Base-by-base conservation (phyloP, 2,888 invertebrate species). In the Branchellion lobata region DNA sequence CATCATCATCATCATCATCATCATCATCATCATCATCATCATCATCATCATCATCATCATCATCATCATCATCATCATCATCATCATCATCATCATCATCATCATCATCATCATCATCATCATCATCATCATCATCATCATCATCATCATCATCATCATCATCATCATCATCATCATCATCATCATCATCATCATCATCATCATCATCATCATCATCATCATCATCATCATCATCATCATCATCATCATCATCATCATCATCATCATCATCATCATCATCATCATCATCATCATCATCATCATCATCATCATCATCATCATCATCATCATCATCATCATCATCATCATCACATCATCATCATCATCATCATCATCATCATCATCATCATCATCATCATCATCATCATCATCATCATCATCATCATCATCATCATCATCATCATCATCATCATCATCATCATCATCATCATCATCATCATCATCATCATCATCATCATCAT, bases 311-410 rank as follows among this genome's bases (percentile, higher is more conserved):
- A 47, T 33, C 71, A 71, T 47, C 71, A 40, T 36, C 71, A 72
- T 79, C 71, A 72, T 72, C 72, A 79, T 79, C 79, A 79, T 51
- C 71, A 72, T 51, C 79, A 72, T 72, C 71, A 47, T 51, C 79
- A 72, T 71, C 71, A 72, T 79, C 71, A 72, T 68, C 72, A 72
- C 27, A n/a, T n/a, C 71, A 72, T 40, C 72, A 53, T 72, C 51
- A 72, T 71, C 72, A 69, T 78, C 78, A 78, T 24, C 40, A 69
- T 71, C 78, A 69, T 71, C 78, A 78, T 47, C 69, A 78, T 71
- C 78, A 47, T 47, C 78, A 69, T 21, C 47, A 21, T n/a, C n/a
- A n/a, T n/a, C n/a, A n/a, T n/a, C n/a, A n/a, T n/a, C n/a, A n/a
- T n/a, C n/a, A 69, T 78, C 69, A 69, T 69, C 34, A 69, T 69